Conservation (phyloP, 1,140 invertebrate species). For the Drosophila willistoni region DNA sequence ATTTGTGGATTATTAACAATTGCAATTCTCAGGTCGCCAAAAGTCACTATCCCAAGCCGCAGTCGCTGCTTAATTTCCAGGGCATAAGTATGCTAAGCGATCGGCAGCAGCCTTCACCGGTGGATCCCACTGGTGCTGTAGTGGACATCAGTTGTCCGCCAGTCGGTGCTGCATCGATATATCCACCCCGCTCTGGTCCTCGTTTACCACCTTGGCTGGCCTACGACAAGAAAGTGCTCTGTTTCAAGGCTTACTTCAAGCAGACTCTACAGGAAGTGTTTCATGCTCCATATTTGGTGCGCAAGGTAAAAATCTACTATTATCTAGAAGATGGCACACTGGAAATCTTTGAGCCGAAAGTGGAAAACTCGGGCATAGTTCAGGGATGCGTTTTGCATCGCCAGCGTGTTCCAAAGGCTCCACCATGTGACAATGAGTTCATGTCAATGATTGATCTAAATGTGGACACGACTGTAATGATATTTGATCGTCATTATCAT, state of each 20-base stretch:
- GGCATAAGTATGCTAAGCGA: constrained; percentile 83
- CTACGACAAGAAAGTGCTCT: constrained; percentile 93
- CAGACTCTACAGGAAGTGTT: constrained; percentile 91
- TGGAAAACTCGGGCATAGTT: constrained; percentile 90
- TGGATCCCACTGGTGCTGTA: constrained; percentile 50
- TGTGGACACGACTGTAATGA: constrained; percentile 67
- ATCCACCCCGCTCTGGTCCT: constrained; percentile 88
- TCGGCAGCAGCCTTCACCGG: constrained; percentile 41
- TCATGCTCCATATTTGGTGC: constrained; percentile 87
- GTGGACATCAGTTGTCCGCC: constrained; percentile 74
- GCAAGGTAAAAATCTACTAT: constrained; percentile 93
- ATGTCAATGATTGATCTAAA: constrained; percentile 75
- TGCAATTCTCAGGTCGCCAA: constrained; percentile 84
- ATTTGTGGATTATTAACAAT: neutral
- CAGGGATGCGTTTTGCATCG: constrained; percentile 85
- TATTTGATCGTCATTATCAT: constrained; percentile 83
- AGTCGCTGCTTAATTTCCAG: constrained; percentile 63
- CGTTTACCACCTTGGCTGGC: constrained; percentile 92
- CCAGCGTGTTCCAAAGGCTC: constrained; percentile 68
- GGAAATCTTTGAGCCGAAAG: constrained; percentile 89
- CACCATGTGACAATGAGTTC: constrained; percentile 71
- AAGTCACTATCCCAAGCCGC: constrained; percentile 84
- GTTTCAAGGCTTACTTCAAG: constrained; percentile 94
- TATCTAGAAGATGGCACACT: constrained; percentile 96
- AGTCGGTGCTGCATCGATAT: constrained; percentile 85